Evolutionary conservation across 2,113 vertebrate species (phyloP).

Genomic region (Eolophus roseicapilla): DNA sequence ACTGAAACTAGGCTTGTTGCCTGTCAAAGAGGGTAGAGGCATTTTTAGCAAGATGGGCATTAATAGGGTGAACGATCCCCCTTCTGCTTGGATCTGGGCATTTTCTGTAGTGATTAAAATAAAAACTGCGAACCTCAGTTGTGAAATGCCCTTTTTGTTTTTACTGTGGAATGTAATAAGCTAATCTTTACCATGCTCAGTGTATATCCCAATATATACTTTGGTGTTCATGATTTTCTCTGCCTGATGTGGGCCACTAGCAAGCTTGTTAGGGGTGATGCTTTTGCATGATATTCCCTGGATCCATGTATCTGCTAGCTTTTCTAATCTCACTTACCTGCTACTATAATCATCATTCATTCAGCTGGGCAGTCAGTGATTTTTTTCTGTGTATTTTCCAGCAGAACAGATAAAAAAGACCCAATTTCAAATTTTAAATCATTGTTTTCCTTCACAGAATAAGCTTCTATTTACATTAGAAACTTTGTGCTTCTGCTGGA

Average conservation of each 20-base stretch:
- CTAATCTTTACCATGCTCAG: neutral
- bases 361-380: neutral
- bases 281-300: neutral
- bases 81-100: neutral
- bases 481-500: neutral
- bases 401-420: neutral
- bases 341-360: neutral
- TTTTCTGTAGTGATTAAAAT: neutral
- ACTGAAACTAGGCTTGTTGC: neutral
- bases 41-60: neutral
- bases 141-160: neutral
- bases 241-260: neutral
- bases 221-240: neutral
- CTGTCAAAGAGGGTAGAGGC: neutral
- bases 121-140: neutral
- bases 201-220: neutral
- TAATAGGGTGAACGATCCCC: neutral
- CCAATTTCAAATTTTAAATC: neutral
- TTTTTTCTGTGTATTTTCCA: neutral
- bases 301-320: neutral
- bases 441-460: neutral
- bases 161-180: neutral
- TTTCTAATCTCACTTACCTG: neutral
- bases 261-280: neutral
- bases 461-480: neutral